Percentiles rank a stretch among this genome's conserved stretches.
Evolutionary conservation across 2,113 vertebrate species (phyloP).

Genomic region (Fulica atra): DNA sequence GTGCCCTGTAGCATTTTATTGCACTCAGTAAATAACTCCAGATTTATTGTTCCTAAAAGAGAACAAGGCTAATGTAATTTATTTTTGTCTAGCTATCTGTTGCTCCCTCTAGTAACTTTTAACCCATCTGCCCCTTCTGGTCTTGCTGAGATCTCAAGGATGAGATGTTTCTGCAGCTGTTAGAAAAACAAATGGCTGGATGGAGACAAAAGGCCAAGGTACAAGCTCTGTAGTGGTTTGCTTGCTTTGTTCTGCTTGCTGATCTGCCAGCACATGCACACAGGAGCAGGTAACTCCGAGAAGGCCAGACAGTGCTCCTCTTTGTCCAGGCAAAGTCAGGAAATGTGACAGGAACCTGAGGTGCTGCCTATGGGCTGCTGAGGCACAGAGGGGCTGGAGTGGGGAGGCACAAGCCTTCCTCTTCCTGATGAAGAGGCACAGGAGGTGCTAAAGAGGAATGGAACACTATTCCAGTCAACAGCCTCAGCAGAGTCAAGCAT

Average conservation of each 20-base stretch:
- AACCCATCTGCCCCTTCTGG: neutral
- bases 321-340: neutral
- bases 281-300: neutral
- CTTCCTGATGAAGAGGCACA: neutral
- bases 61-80: neutral
- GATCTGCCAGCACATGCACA: neutral
- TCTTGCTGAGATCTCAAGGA: neutral
- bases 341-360: neutral
- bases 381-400: neutral
- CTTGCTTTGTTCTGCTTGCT: neutral
- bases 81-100: neutral
- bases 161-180: neutral
- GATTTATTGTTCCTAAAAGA: slow-evolving; percentile 23
- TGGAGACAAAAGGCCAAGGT: neutral
- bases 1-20: neutral
- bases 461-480: neutral
- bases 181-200: neutral
- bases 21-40: neutral
- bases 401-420: neutral
- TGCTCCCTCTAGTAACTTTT: slow-evolving; percentile 19
- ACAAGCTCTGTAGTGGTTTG: neutral
- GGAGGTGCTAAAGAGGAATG: neutral
- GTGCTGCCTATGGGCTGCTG: neutral
- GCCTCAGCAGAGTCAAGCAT: neutral
- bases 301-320: neutral